Evolutionary conservation across 2,888 invertebrate genomes (phyloP), one percentile per base, ranked within the genome.

Genomic region (Morpho helenor): DNA sequence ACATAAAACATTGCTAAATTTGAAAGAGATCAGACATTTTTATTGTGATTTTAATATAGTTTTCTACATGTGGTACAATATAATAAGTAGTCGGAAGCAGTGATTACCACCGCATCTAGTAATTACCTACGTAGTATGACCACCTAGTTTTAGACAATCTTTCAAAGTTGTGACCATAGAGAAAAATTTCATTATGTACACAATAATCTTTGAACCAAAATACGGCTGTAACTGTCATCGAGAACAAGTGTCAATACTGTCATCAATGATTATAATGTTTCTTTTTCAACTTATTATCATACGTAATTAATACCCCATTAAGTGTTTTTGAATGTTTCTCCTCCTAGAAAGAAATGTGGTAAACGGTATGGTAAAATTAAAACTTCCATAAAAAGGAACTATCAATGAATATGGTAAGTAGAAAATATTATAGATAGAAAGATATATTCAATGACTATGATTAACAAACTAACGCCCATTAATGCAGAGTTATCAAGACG

Each of bases 401-500:
- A 47, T 49, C 50, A 43, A 42, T 49, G 31, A 63, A 63, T 41
- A 63, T 63, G 63, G 63, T 63, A 61, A 55, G 63, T 43, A 57
- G 16, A 40, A 43, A 10, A 51, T 3, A 22, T 43, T 46, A 49
- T 49, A 50, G 39, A 22, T n/a, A 16, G 31, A 48, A 40, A 40
- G 39, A 10, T 46, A 43, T 50, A 45, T 10, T 39, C 55, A 52
- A 22, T 52, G 44, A 46, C 16, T 50, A 45, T 55, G 54, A 62
- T 55, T 54, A 48, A 49, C 40, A 43, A 57, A 57, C 47, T 57
- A 57, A 59, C 52, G n/a, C 41, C 54, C 59, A 40, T 61, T 53
- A 22, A 44, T 48, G 44, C 64, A 91, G 91, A 92, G 91, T 80
- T 92, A 91, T 80, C 91, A 88, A 76, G 93, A 93, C 71, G 92